phyloP scores from a whole-genome alignment of 2,888 invertebrate species.

The Serripes groenlandicus region DNA sequence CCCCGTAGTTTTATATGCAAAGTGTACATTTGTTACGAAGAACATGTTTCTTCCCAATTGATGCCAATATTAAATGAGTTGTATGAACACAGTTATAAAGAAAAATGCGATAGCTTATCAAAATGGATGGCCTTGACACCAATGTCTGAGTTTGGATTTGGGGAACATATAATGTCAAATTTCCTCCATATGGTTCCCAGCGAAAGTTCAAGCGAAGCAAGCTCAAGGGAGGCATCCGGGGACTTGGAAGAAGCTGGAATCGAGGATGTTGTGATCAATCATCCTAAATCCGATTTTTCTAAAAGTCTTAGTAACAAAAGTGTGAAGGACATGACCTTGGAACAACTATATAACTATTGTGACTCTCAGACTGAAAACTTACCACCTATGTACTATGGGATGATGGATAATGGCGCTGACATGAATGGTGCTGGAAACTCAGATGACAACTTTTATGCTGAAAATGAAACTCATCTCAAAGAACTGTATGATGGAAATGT shows the following conservation, averaged over 20 bases:
- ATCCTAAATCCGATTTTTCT: background rate
- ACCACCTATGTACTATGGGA: conserved; percentile 1
- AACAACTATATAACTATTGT: conserved; percentile 18
- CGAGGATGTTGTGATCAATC: background rate
- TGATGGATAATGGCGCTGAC: background rate
- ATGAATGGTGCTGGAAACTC: background rate
- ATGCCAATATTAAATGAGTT: conserved; percentile 72
- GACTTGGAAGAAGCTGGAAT: background rate
- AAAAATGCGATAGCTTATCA: conserved; percentile 61
- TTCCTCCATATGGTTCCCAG: conserved; percentile 19
- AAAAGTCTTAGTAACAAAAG: conserved; percentile 10
- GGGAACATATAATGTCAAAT: conserved; percentile 48
- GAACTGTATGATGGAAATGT: background rate
- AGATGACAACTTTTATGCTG: background rate
- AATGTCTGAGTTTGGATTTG: conserved; percentile 64
- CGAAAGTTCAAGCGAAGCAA: conserved; percentile 26
- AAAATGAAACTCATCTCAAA: conserved; percentile 9
- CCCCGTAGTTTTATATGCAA: conserved; percentile 65
- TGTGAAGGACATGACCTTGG: conserved; percentile 24
- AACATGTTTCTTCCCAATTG: conserved; percentile 74
- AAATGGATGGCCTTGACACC: conserved; percentile 61
- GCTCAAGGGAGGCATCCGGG: conserved; percentile 9
- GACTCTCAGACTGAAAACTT: background rate
- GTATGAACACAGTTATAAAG: conserved; percentile 73
- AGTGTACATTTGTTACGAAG: conserved; percentile 80